phyloP scores from a whole-genome alignment of 1,140 invertebrate species.

The Patella vulgata region DNA sequence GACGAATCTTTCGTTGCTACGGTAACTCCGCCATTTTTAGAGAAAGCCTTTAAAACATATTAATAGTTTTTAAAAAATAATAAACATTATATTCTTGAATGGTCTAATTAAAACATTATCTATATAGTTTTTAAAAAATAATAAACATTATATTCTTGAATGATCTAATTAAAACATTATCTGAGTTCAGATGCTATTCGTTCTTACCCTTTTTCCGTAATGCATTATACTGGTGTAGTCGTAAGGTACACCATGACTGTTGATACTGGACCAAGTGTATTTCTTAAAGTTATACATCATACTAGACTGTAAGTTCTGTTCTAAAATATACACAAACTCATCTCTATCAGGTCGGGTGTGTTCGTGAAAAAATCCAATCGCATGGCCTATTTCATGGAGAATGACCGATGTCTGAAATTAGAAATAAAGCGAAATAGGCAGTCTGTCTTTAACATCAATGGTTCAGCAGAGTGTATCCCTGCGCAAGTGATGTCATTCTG shows the following conservation, averaged over 20 bases:
- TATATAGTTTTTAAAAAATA: no score
- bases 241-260: slow-evolving; percentile 89
- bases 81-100: no score
- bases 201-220: slow-evolving; percentile 73
- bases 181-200: no score
- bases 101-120: no score
- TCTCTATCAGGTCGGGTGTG: slow-evolving; percentile 66
- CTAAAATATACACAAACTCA: slow-evolving; percentile 54
- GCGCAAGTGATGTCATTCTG: background rate
- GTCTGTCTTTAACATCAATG: no score
- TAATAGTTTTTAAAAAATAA: no score
- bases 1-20: slow-evolving; percentile 34
- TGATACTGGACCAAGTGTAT: slow-evolving; percentile 90
- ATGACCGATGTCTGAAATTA: slow-evolving; percentile 42
- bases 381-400: slow-evolving; percentile 58
- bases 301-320: slow-evolving; percentile 45
- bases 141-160: no score
- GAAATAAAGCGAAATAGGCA: background rate
- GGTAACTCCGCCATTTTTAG: slow-evolving; percentile 31
- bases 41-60: slow-evolving; percentile 37
- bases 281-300: slow-evolving; percentile 96
- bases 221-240: slow-evolving; percentile 95
- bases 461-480: no score
- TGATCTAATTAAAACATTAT: no score
- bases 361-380: slow-evolving; percentile 73